phyloP scores from a whole-genome alignment of 2,113 vertebrate species.

The Limnothrissa miodon region DNA sequence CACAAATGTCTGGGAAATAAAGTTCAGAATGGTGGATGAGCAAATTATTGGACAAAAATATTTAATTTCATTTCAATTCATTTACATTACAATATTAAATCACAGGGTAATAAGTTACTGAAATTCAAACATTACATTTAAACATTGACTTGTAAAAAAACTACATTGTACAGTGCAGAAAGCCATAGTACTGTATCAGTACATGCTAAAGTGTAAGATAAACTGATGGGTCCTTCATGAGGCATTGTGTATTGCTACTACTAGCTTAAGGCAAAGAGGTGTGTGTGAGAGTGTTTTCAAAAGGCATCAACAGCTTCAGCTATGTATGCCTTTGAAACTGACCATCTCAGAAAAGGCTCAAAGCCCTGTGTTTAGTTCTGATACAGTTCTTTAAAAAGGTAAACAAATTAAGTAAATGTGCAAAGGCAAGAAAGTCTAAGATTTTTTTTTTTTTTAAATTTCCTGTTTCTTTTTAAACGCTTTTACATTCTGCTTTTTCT shows the following conservation, averaged over 20 bases:
- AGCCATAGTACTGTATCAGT: neutral
- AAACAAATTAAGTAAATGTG: neutral
- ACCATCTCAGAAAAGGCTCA: neutral
- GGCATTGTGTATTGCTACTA: neutral
- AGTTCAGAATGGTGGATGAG: neutral
- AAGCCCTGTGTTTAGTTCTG: neutral
- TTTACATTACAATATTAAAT: conserved; percentile 6
- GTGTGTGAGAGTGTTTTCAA: neutral
- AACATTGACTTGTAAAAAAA: neutral
- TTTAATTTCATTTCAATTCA: neutral
- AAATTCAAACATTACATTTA: neutral
- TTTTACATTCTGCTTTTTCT: neutral
- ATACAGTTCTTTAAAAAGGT: neutral
- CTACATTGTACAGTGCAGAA: neutral
- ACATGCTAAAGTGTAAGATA: neutral
- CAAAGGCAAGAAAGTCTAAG: neutral
- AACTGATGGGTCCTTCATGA: neutral
- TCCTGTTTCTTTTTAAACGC: too few species aligned
- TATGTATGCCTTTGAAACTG: neutral
- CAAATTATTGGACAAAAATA: neutral
- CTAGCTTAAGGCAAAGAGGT: neutral
- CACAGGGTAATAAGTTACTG: neutral
- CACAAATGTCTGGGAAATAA: neutral
- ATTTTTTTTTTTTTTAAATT: neutral
- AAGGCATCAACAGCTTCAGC: neutral